Percentiles rank a stretch among this genome's conserved stretches.
phyloP scores from a whole-genome alignment of 1,140 invertebrate genomes.

The Drosophila parabipectinata region DNA sequence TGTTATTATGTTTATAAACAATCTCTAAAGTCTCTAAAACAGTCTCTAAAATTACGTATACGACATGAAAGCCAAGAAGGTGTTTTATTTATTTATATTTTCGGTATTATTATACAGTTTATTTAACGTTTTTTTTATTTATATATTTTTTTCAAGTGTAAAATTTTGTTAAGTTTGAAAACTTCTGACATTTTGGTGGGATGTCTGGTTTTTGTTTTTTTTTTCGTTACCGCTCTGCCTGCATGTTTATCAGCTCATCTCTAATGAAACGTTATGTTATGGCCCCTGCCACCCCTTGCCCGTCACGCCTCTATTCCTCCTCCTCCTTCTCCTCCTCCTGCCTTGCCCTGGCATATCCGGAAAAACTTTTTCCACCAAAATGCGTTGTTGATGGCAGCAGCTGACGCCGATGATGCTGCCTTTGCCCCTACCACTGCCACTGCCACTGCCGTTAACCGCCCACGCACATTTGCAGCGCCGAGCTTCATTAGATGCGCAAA shows the following conservation, averaged over 20 bases:
- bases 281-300: constrained; percentile 15
- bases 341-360: constrained; percentile 13
- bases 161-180: not conserved
- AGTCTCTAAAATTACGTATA: too few species aligned
- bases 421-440: constrained; percentile 12
- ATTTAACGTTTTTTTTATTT: too few species aligned
- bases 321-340: not conserved
- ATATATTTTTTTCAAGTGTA: not conserved
- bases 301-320: too few species aligned
- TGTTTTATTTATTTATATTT: not conserved
- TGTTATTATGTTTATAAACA: too few species aligned
- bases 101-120: not conserved
- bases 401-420: constrained; percentile 9
- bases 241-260: constrained; percentile 76
- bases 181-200: constrained; percentile 31
- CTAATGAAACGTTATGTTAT: constrained; percentile 79
- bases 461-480: constrained; percentile 72
- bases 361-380: constrained; percentile 61
- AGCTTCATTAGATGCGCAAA: constrained; percentile 78
- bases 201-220: not conserved
- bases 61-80: too few species aligned
- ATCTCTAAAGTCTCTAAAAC: not conserved
- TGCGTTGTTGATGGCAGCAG: constrained; percentile 34
- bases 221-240: constrained; percentile 21
- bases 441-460: constrained; percentile 65